Evolutionary conservation across 2,797 vertebrate species (phyloP).

Genomic region (Anolis apletophallus): DNA sequence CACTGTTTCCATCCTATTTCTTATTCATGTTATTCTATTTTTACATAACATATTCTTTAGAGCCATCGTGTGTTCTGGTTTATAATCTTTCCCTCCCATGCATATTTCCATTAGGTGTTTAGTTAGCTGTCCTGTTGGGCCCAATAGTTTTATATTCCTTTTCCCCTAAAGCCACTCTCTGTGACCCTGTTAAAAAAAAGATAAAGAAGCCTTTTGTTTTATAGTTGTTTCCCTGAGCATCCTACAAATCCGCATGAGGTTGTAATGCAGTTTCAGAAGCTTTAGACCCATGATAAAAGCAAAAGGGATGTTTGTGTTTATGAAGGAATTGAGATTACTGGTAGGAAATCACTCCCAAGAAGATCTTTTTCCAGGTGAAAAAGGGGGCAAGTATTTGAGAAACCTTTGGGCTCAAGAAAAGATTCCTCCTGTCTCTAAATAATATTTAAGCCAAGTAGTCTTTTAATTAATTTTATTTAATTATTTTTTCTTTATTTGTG

Average conservation of each 20-base stretch:
- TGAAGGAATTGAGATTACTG: not conserved
- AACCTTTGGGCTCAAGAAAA: too few relatives aligned
- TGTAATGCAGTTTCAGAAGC: not conserved
- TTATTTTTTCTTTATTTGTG: too few relatives aligned
- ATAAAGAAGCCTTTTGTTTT: not conserved
- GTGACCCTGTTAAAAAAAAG: not conserved
- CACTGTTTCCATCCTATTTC: not conserved
- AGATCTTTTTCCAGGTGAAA: too few relatives aligned
- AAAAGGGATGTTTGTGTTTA: not conserved
- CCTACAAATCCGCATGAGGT: not conserved
- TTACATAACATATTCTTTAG: slow-evolving; percentile 19
- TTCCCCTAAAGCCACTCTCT: not conserved
- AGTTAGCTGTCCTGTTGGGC: slow-evolving; percentile 2
- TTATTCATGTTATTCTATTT: slow-evolving; percentile 22
- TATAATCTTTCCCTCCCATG: not conserved
- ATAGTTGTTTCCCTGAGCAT: not conserved
- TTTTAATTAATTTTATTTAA: too few relatives aligned
- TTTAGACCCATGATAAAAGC: not conserved
- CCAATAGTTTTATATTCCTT: slow-evolving; percentile 1
- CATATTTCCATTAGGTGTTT: not conserved
- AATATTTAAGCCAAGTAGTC: too few relatives aligned
- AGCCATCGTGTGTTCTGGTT: not conserved
- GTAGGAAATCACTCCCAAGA: too few relatives aligned
- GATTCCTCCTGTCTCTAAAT: too few relatives aligned
- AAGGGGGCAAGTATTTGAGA: too few relatives aligned